Percentiles rank a stretch among this genome's conserved stretches.
These are phyloP conservation scores for Oreochromis tanganicae DNA, from an alignment of 2,113 vertebrate species.

Conservation along the genomic window DNA sequence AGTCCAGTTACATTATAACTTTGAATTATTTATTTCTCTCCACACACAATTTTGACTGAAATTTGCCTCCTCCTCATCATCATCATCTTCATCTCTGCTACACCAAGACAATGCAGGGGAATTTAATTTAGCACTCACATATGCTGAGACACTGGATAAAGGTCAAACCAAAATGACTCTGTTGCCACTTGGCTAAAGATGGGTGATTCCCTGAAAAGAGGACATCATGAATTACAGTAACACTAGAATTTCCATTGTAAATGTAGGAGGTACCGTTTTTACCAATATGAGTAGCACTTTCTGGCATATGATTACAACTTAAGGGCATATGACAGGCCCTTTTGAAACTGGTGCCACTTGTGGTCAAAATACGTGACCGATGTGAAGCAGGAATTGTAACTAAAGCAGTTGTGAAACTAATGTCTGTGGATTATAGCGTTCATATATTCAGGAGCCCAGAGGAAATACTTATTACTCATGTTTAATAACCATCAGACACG, in stretches of 20 bases:
- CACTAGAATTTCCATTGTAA: background rate
- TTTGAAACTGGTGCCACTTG: background rate
- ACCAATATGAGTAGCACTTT: background rate
- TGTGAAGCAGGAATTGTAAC: background rate
- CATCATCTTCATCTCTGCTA: background rate
- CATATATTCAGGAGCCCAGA: background rate
- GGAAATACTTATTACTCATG: slow-evolving; percentile 3
- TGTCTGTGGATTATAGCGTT: background rate
- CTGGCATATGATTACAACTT: background rate
- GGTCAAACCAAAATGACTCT: background rate
- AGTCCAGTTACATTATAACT: background rate
- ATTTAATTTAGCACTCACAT: background rate
- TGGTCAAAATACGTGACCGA: background rate
- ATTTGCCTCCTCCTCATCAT: background rate
- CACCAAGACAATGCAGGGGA: background rate
- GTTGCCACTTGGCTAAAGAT: background rate
- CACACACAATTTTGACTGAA: background rate
- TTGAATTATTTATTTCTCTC: background rate
- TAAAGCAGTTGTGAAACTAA: background rate
- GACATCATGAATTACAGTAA: background rate
- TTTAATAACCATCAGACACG: background rate
- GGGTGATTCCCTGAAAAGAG: background rate
- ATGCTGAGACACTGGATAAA: background rate
- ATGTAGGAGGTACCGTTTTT: background rate
- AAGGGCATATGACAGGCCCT: background rate